Evolutionary conservation across 2,113 vertebrate species (phyloP), one percentile per base, ranked within the genome.

Genomic region (Trichomycterus rosablanca): DNA sequence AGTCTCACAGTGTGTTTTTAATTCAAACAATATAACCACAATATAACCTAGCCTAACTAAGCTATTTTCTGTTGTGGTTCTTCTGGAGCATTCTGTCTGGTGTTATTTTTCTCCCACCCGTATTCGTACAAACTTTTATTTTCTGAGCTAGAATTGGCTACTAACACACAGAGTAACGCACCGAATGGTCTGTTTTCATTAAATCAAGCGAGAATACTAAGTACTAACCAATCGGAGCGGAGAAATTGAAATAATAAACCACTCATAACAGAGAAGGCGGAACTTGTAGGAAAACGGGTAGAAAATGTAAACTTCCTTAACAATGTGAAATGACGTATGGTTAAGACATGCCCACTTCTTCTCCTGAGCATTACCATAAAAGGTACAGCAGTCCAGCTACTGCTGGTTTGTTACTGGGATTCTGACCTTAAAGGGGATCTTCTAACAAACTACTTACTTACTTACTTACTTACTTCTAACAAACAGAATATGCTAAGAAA

Each of bases 71-170:
- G 8, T 61, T 5, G 26, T n/a, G n/a, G n/a, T n/a, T n/a, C n/a
- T 5, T 42, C 22, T n/a, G 54, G 26, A 54, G 8, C 14, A 2
- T 46, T 23, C 56, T 16, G 22, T n/a, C n/a, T 35, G 6, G 10
- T 22, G 26, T 18, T 30, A 30, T 32, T 18, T 22, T 73, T 81
- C 78, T n/a, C 80, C 78, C 70, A 59, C 56, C 56, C 28, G 42
- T 22, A 45, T 45, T 34, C 0, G 0, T 9, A n/a, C 24, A 30
- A 59, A 9, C 11, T 3, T 9, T 14, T 44, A 1, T 19, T n/a
- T n/a, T 20, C 18, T 20, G 34, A 3, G 1, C 34, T 18, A 40
- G 0, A 1, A 45, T 22, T 59, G 42, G 42, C 42, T 32, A 1
- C 2, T n/a, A 20, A 34, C 8, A 1, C n/a, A n/a, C 3, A 3